Percentiles rank a stretch among this genome's conserved stretches.
These are phyloP conservation scores for Mactra quadrangularis DNA, from an alignment of 1,140 invertebrate genomes.

Conservation along the genomic window DNA sequence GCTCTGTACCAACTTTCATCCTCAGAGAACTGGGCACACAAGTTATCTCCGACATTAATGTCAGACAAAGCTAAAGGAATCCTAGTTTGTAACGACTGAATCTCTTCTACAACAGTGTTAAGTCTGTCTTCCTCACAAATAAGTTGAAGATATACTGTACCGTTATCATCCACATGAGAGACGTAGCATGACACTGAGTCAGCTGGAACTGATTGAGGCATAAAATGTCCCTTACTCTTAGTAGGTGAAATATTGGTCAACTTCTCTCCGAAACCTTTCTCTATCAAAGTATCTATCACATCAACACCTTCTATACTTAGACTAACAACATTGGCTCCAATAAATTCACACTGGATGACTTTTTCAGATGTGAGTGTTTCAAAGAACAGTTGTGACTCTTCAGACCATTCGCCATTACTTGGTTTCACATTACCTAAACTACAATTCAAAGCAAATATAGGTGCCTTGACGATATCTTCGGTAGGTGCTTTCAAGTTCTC, in stretches of 20 bases:
- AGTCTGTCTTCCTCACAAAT: conserved; percentile 64
- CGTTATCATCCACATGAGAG: conserved; percentile 76
- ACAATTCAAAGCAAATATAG: conserved; percentile 75
- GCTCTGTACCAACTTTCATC: conserved; percentile 89
- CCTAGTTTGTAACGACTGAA: conserved; percentile 45
- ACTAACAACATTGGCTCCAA: conserved; percentile 60
- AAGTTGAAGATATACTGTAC: conserved; percentile 84
- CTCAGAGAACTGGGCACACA: conserved; percentile 88
- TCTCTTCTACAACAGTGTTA: conserved; percentile 85
- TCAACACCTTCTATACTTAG: conserved; percentile 66
- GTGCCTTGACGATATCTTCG: conserved; percentile 57
- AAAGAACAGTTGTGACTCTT: conserved; percentile 69
- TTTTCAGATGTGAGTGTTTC: conserved; percentile 71
- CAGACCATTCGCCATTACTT: conserved; percentile 64
- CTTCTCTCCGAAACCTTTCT: conserved; percentile 33
- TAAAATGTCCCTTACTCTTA: conserved; percentile 47
- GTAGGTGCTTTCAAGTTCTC: conserved; percentile 63
- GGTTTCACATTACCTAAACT: conserved; percentile 64
- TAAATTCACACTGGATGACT: conserved; percentile 71
- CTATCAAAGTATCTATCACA: conserved; percentile 58
- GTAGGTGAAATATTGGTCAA: not conserved
- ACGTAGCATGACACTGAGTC: conserved; percentile 67
- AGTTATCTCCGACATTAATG: conserved; percentile 85
- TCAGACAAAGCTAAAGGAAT: conserved; percentile 21
- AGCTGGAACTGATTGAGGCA: conserved; percentile 51